Evolutionary conservation across 2,888 invertebrate genomes (phyloP).

Genomic region (Pterostichus niger): DNA sequence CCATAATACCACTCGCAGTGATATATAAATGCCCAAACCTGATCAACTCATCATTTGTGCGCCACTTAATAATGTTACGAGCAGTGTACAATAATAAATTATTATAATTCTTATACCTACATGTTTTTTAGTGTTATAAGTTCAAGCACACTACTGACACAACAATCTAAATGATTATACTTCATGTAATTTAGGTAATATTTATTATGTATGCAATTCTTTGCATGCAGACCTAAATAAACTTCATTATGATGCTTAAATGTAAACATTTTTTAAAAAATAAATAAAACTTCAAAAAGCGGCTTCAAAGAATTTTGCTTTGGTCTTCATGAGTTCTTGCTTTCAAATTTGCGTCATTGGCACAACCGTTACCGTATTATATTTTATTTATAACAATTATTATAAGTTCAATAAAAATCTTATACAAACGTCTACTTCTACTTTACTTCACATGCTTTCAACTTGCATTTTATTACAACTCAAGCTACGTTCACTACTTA

Average conservation of each 20-base stretch:
- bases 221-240: conserved; percentile 67
- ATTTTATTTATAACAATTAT: background rate
- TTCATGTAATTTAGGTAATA: conserved; percentile 67
- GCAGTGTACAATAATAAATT: conserved; percentile 66
- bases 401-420: conserved; percentile 22
- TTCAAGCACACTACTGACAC: conserved; percentile 64
- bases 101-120: conserved; percentile 63
- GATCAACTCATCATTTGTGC: conserved; percentile 56
- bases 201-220: conserved; percentile 67
- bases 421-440: background rate
- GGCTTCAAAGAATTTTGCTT: conserved; percentile 69
- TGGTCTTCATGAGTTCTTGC: conserved; percentile 44
- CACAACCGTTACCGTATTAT: conserved; percentile 1
- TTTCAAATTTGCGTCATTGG: conserved; percentile 26
- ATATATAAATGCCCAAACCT: conserved; percentile 45
- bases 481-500: no score
- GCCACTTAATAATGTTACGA: conserved; percentile 62
- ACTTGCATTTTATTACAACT: background rate
- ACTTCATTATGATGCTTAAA: conserved; percentile 76
- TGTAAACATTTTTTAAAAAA: conserved; percentile 77
- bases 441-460: background rate
- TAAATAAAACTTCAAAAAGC: conserved; percentile 79
- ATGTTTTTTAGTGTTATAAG: conserved; percentile 66
- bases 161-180: conserved; percentile 64
- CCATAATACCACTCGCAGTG: conserved; percentile 44